These are phyloP conservation scores for Acrobasis suavella DNA, from an alignment of 2,888 invertebrate species.

Conservation along the genomic window DNA sequence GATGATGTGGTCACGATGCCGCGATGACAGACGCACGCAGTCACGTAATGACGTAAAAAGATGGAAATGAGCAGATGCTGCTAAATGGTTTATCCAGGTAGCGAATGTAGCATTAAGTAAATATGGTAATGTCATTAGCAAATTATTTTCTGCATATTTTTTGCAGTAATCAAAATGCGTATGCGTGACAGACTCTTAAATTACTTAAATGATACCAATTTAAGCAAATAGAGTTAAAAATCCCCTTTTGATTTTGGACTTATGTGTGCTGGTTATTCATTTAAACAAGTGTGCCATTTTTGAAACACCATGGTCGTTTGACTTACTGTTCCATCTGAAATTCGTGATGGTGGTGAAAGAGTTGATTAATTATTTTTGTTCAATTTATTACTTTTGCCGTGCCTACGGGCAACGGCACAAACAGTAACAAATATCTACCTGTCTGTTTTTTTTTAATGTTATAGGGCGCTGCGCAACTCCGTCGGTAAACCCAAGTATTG, in stretches of 20 bases:
- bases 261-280: no score
- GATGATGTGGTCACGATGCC: conserved; percentile 5
- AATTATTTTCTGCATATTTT: no score
- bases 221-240: no score
- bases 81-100: background rate
- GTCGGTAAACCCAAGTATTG: conserved; percentile 5
- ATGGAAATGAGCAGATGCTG: background rate
- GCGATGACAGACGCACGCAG: conserved; percentile 3
- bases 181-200: no score
- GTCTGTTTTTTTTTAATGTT: conserved; percentile 8
- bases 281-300: no score
- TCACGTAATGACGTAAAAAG: conserved; percentile 5
- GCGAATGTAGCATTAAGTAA: background rate
- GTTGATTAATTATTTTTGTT: no score
- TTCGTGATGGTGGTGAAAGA: no score
- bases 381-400: background rate
- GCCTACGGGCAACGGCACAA: background rate
- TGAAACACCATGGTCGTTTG: no score
- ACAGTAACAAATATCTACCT: background rate
- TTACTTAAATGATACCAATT: no score
- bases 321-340: no score
- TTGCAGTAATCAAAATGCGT: no score
- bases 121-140: background rate
- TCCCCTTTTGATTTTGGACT: no score
- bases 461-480: background rate